phyloP scores from a whole-genome alignment of 1,140 invertebrate species.

The Coelopa frigida region DNA sequence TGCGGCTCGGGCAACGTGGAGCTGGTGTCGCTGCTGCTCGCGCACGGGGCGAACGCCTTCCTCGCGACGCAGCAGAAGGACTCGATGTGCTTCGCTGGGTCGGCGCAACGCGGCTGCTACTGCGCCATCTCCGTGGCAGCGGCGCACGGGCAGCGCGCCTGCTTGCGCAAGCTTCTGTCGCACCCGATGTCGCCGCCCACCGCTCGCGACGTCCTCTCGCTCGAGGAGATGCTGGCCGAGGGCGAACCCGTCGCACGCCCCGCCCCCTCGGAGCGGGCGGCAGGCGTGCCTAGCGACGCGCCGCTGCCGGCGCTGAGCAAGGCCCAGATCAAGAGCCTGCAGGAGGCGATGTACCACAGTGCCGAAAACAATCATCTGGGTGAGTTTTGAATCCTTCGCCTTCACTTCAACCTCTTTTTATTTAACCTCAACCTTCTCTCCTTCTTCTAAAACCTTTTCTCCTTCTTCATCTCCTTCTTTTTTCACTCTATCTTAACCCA shows the following conservation, averaged over 20 bases:
- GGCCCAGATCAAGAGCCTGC: constrained; percentile 72
- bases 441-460: neutral
- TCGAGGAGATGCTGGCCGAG: constrained; percentile 86
- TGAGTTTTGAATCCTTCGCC: constrained; percentile 33
- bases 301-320: constrained; percentile 61
- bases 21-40: constrained; percentile 68
- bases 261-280: constrained; percentile 13
- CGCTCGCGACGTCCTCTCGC: constrained; percentile 66
- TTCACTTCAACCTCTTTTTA: neutral
- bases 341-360: constrained; percentile 89
- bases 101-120: constrained; percentile 75
- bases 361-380: constrained; percentile 83
- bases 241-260: constrained; percentile 46
- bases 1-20: constrained; percentile 74
- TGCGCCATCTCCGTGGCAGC: constrained; percentile 82
- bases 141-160: constrained; percentile 70
- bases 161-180: constrained; percentile 69
- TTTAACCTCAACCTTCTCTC: neutral
- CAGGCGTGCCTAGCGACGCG: constrained; percentile 24
- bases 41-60: constrained; percentile 80
- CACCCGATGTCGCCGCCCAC: constrained; percentile 62
- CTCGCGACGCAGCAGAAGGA: constrained; percentile 76
- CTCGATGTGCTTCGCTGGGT: constrained; percentile 73
- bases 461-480: too few species aligned
- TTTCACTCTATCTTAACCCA: too few species aligned